These are phyloP conservation scores for Pandemis cinnamomeana DNA, from an alignment of 2,888 invertebrate genomes.

Conservation along the genomic window DNA sequence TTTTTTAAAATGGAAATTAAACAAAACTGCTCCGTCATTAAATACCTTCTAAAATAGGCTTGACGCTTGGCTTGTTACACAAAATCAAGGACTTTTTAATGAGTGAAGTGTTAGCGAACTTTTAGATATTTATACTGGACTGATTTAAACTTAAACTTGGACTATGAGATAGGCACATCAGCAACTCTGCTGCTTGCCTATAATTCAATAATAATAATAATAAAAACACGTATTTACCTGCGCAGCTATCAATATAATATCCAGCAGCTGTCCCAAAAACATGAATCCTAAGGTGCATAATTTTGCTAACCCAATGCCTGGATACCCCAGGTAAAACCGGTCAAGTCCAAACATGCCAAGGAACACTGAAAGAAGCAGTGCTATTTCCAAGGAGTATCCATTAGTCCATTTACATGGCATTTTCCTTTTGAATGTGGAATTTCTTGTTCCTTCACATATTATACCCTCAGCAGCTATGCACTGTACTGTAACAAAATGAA, in stretches of 20 bases:
- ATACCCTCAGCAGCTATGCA: constrained; percentile 94
- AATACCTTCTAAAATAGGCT: no score
- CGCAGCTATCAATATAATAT: constrained; percentile 97
- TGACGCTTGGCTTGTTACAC: no score
- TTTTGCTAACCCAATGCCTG: constrained; percentile 97
- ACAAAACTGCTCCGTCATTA: no score
- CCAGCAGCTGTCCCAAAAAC: constrained; percentile 97
- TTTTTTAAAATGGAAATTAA: no score
- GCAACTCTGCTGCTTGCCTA: no score
- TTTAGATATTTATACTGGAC: no score
- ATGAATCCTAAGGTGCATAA: constrained; percentile 98
- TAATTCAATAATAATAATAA: no score
- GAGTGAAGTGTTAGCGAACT: no score
- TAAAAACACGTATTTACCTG: constrained; percentile 78
- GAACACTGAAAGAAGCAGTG: constrained; percentile 96
- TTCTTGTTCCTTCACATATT: constrained; percentile 91
- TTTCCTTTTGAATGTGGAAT: constrained; percentile 91
- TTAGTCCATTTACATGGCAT: constrained; percentile 98
- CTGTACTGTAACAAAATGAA: constrained; percentile 83
- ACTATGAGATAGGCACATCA: no score
- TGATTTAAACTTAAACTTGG: no score
- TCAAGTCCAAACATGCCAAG: constrained; percentile 99
- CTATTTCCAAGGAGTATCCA: constrained; percentile 96
- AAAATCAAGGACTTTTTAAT: no score
- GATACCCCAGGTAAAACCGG: constrained; percentile 99